phyloP scores from a whole-genome alignment of 2,888 invertebrate species.

The Chaitophorus viminalis region DNA sequence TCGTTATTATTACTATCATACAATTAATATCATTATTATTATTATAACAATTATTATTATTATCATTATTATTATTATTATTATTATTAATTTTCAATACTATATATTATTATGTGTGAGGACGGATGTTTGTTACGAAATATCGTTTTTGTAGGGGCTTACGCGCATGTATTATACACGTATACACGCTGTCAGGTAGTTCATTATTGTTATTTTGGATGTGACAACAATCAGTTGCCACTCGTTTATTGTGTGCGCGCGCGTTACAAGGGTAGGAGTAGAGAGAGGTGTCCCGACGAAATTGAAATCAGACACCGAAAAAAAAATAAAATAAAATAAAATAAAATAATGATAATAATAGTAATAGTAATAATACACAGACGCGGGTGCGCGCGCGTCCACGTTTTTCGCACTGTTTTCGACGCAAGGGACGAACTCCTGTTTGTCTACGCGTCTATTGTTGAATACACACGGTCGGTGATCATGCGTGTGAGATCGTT shows the following conservation, averaged over 20 bases:
- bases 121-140: slow-evolving; percentile 59
- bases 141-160: slow-evolving; percentile 11
- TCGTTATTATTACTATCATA: too few relatives aligned
- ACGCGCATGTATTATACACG: too few relatives aligned
- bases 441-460: slow-evolving; percentile 38
- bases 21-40: too few relatives aligned
- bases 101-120: not conserved
- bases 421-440: slow-evolving; percentile 38
- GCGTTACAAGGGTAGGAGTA: not conserved
- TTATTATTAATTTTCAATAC: too few relatives aligned
- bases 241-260: slow-evolving; percentile 32
- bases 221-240: slow-evolving; percentile 57
- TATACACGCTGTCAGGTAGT: slow-evolving; percentile 50
- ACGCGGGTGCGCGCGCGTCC: not conserved
- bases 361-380: slow-evolving; percentile 21
- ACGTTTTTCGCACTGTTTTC: slow-evolving; percentile 47
- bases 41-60: too few relatives aligned
- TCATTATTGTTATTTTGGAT: slow-evolving; percentile 53
- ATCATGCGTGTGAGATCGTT: slow-evolving; percentile 38
- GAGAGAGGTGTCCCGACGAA: slow-evolving; percentile 37
- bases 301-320: slow-evolving; percentile 56
- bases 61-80: too few relatives aligned
- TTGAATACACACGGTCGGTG: not conserved
- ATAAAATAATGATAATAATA: not conserved
- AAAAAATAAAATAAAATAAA: too few relatives aligned